Conservation (phyloP, 2,797 vertebrate genomes). For the Semaprochilodus insignis region DNA sequence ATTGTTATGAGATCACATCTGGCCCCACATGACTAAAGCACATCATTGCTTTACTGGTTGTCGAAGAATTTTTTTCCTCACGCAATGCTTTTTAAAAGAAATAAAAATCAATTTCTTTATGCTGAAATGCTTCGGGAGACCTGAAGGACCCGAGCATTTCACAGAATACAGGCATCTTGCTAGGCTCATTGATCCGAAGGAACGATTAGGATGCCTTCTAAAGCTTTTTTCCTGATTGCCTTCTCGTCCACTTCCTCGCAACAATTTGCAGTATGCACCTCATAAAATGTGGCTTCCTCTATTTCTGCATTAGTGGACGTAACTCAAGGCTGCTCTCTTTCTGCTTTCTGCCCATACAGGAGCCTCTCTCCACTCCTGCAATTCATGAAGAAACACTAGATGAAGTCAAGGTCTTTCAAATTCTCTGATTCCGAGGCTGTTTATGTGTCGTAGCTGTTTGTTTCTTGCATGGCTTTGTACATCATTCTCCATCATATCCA, state of each 20-base stretch:
- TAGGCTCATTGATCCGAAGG: neutral
- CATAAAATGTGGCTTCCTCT: slow-evolving; percentile 15
- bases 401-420: slow-evolving; percentile 81
- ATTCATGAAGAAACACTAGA: slow-evolving; percentile 79
- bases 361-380: slow-evolving; percentile 79
- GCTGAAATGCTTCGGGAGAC: neutral
- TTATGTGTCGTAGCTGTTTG: slow-evolving; percentile 27
- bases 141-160: neutral
- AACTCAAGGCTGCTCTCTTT: slow-evolving; percentile 66
- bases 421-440: slow-evolving; percentile 54
- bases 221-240: slow-evolving; percentile 9
- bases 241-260: slow-evolving; percentile 2
- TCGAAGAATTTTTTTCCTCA: neutral
- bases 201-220: neutral
- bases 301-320: slow-evolving; percentile 47
- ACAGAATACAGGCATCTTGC: neutral
- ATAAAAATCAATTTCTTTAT: neutral
- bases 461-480: slow-evolving; percentile 14
- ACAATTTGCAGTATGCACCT: slow-evolving; percentile 11
- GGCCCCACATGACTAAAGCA: no score
- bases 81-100: neutral
- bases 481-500: neutral
- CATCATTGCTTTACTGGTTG: neutral
- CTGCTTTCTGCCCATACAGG: slow-evolving; percentile 77
- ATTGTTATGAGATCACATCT: no score